Evolutionary conservation across 2,797 vertebrate genomes (phyloP).

Genomic region (Alauda arvensis): DNA sequence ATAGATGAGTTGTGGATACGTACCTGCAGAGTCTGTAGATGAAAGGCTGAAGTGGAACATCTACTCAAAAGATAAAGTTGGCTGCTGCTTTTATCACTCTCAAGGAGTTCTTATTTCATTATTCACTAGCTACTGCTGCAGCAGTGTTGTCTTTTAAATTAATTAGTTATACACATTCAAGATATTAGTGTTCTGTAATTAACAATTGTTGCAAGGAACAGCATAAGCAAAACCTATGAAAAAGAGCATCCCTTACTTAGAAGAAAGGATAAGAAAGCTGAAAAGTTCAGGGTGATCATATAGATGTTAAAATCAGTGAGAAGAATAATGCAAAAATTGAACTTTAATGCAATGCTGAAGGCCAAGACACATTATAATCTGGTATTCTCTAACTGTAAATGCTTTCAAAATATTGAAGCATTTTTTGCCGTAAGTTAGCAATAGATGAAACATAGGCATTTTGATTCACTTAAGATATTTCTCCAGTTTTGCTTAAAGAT

Average conservation of each 20-base stretch:
- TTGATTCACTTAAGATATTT: background rate
- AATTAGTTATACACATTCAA: background rate
- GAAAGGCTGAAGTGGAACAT: background rate
- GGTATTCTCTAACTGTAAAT: background rate
- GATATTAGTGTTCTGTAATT: background rate
- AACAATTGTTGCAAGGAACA: background rate
- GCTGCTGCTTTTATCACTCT: background rate
- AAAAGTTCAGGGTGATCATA: background rate
- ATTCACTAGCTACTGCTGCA: background rate
- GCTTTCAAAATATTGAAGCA: background rate
- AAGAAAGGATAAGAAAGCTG: background rate
- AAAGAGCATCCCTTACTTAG: background rate
- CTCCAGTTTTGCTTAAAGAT: background rate
- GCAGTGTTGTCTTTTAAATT: background rate
- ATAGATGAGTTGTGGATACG: background rate
- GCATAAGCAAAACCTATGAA: background rate
- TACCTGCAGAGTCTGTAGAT: background rate
- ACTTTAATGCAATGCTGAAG: background rate
- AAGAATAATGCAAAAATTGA: background rate
- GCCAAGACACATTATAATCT: background rate
- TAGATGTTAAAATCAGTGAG: background rate
- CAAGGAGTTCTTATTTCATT: background rate
- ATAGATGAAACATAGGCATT: background rate
- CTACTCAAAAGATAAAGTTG: background rate
- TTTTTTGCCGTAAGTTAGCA: background rate